Percentiles rank a stretch among this genome's conserved stretches.
These are phyloP conservation scores for Premnoplex brunnescens DNA, from an alignment of 2,797 vertebrate species.

Conservation along the genomic window DNA sequence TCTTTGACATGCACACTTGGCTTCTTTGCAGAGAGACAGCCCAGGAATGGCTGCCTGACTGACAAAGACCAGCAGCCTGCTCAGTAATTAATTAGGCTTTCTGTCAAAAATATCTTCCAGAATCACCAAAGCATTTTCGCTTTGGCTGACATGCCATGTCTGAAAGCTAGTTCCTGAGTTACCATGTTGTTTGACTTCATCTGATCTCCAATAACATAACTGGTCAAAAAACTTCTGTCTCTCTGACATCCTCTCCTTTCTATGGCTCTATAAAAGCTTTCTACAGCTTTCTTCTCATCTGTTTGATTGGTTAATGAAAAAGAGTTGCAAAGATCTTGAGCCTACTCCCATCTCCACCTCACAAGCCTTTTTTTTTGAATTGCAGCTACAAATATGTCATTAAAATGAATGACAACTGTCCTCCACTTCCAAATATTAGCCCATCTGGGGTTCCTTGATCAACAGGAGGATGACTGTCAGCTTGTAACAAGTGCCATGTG, in stretches of 20 bases:
- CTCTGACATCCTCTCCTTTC: not conserved
- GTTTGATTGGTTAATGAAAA: not conserved
- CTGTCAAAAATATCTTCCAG: not conserved
- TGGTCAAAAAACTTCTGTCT: not conserved
- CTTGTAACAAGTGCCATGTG: not conserved
- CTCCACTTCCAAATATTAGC: not conserved
- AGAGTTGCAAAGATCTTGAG: not conserved
- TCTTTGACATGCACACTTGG: accelerated
- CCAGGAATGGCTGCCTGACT: not conserved
- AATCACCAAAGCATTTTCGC: not conserved
- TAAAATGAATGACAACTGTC: not conserved
- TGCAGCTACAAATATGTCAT: not conserved
- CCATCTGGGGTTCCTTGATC: not conserved
- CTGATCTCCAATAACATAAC: not conserved
- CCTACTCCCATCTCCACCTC: not conserved
- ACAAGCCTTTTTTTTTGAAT: not conserved
- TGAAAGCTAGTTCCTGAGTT: not conserved
- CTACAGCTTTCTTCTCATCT: not conserved
- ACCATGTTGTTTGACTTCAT: not conserved
- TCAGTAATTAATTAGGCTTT: not conserved
- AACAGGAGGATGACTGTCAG: not conserved
- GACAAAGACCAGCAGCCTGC: not conserved
- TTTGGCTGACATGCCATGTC: not conserved
- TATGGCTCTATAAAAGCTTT: not conserved
- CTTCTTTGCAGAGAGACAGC: not conserved